Base-by-base conservation (phyloP, 2,888 invertebrate genomes). In the Teinopalpus imperialis region DNA sequence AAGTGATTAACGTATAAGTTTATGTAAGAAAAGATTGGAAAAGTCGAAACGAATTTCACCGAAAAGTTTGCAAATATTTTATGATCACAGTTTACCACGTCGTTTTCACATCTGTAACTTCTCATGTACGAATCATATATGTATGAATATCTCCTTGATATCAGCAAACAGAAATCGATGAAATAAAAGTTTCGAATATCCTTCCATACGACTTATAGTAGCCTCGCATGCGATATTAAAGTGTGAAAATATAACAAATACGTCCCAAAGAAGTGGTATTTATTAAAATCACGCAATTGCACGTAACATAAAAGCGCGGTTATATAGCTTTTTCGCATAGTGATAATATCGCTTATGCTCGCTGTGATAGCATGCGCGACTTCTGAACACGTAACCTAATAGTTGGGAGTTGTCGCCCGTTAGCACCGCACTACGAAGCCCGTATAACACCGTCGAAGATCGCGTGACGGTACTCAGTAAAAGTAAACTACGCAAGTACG, bases 401-500 rank as follows among this genome's bases (percentile, higher is more conserved):
- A 12, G 4, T 23, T 14, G 10, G n/a, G 13, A n/a, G 23, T 23
- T n/a, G 35, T 4, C 13, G 23, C 13, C 13, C 12, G 23, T 1
- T 8, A 1, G 35, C n/a, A 20, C 14, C 4, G 0, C 5, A 16
- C 3, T 9, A 2, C 4, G 34, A 9, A 12, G n/a, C 8, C 13
- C 6, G 7, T 21, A 6, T 7, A 21, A 20, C 20, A 21, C n/a
- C 12, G 34, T 36, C 14, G 3, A 23, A 8, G 24, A 8, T 36
- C 14, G 37, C 37, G 18, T 37, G 37, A 9, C 20, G 3, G 27
- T 9, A 21, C 9, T 16, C 32, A 27, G 43, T 27, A 30, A 37
- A 16, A 26, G 37, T 26, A 5, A 29, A 29, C 8, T 29, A 29
- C 9, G 5, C 13, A 35, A n/a, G n/a, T n/a, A n/a, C n/a, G n/a